Evolutionary conservation across 2,888 invertebrate species (phyloP), one percentile per base, ranked within the genome.

Genomic region (Timema podura): DNA sequence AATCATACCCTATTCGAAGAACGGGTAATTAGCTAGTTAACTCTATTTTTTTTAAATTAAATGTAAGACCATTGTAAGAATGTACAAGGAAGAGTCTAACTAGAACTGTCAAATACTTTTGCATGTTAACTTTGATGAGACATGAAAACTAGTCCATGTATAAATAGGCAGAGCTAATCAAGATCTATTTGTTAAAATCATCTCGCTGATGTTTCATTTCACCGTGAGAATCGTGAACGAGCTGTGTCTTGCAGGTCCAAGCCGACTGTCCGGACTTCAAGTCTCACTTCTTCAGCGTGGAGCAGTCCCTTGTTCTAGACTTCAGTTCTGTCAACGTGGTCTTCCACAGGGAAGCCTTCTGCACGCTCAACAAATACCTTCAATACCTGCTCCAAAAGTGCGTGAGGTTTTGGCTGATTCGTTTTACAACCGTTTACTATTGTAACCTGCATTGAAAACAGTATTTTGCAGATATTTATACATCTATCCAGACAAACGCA

Each of bases 231-330:
- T 5, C 64, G 13, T 67, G n/a, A 54, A 45, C 11, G 10, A 30
- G 1, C 44, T 48, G 13, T 64, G 8, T 70, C 72, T 79, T 79
- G 0, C 76, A 91, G 91, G 92, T 93, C 0, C 86, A 88, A 64
- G 90, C 92, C 0, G 87, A 89, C 76, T 93, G 93, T 79, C 92
- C 93, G 0, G 93, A 94, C 79, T 93, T 93, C 81, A 88, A 89
- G 77, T 86, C 88, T 0, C 89, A 91, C 77, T 94, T 93, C 79
- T 90, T 91, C 79, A 90, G 87, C 77, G 91, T 92, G 59, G 92
- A 93, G 79, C 91, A 91, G 73, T 89, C 91, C 0, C 79, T 92
- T 67, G 89, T 92, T 59, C 83, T 90, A 0, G 91, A 92, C 78
- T 82, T 91, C 66, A 88, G 86, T 57, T 83, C 85, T 47, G 76